These are phyloP conservation scores for Unio delphinus DNA, from an alignment of 2,888 invertebrate genomes.

Conservation along the genomic window DNA sequence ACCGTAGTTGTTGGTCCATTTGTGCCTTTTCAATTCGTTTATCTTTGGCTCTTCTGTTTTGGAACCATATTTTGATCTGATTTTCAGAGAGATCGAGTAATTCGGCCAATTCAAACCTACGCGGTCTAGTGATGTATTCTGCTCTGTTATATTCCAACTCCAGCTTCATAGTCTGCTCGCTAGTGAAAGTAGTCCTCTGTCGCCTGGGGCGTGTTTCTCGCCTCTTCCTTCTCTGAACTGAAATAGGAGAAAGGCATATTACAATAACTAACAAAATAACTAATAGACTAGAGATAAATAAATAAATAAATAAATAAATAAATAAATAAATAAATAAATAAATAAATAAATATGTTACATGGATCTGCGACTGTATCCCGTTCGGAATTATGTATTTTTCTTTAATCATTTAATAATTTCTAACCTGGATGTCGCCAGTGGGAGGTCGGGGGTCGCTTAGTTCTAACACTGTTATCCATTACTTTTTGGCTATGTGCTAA, in stretches of 20 bases:
- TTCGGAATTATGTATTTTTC: too few species aligned
- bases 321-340: not conserved
- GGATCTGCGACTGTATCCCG: too few species aligned
- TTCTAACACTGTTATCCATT: too few species aligned
- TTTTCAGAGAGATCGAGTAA: conserved; percentile 81
- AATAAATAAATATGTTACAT: not conserved
- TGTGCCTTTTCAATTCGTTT: conserved; percentile 97
- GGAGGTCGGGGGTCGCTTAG: too few species aligned
- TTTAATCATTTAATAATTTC: too few species aligned
- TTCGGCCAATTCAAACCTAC: conserved; percentile 85
- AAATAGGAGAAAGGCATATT: not conserved
- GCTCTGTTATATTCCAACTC: conserved; percentile 93
- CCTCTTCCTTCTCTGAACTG: conserved; percentile 87
- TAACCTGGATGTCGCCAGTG: too few species aligned
- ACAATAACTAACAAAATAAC: not conserved
- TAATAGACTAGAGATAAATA: not conserved
- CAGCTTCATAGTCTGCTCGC: conserved; percentile 90
- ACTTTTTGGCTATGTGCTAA: too few species aligned
- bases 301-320: not conserved
- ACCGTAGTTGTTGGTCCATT: conserved; percentile 95
- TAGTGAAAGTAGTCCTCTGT: conserved; percentile 94
- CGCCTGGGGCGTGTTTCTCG: conserved; percentile 88
- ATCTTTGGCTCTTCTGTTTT: conserved; percentile 95
- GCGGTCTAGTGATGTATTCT: conserved; percentile 91
- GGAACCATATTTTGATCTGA: conserved; percentile 93